Base-by-base conservation (phyloP, 2,113 vertebrate genomes). In the Rhegmatorhina hoffmannsi region DNA sequence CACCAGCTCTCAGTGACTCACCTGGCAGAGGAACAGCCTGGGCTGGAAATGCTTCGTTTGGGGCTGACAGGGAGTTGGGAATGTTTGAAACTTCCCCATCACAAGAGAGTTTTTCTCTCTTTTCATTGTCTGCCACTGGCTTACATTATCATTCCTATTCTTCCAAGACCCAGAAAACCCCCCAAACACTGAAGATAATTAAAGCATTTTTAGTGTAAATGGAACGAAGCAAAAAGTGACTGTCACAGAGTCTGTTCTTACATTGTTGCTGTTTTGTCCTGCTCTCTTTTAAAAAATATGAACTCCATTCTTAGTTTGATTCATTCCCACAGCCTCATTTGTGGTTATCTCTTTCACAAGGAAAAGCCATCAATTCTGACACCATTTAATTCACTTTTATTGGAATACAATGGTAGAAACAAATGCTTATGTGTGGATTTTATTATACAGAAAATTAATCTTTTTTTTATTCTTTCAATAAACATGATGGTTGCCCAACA, bases 1-100 rank as follows among this genome's bases (percentile, higher is more conserved):
- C 72, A 95, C 77, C 84, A 50, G 92, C 83, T 73, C 56, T 58
- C 91, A 21, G 5, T 94, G 95, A 89, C 82, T 95, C 91, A 88
- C 87, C 85, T 84, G 94, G 84, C 72, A 94, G 70, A 0, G 83
- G 15, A 67, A 23, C 25, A 94, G 79, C 49, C 74, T 74, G 81
- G 38, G 64, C 83, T 84, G 52, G 88, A 95, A 89, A 46, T 64
- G 64, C 11, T 77, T 79, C 3, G 2, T 85, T 1, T 13, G 46
- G 81, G 74, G 36, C 33, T 88, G 66, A 46, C 59, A 83, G 55
- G 80, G 49, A 63, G 55, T 82, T 84, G 76, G 82, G 83, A 70
- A 50, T 80, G 56, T 74, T 79, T 79, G 49, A 94, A 94, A 88
- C 33, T 44, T 87, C 29, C 89, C 33, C 46, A 55, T 47, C 66